Evolutionary conservation across 2,113 vertebrate species (phyloP).

Genomic region (Noturus placidus): DNA sequence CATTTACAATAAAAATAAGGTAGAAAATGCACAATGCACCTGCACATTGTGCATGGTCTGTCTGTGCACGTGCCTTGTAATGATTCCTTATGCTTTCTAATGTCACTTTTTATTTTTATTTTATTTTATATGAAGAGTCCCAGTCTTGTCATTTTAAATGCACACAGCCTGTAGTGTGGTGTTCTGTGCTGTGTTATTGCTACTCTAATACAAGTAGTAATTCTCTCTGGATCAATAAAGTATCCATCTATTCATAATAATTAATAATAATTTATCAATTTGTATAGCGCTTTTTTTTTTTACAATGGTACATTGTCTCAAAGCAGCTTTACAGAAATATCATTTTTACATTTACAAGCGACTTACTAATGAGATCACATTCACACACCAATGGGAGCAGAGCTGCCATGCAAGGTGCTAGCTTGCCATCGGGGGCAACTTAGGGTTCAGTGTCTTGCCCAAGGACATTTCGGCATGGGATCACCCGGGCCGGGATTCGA

Average conservation of each 20-base stretch:
- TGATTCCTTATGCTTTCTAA: not conserved
- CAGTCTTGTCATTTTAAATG: not conserved
- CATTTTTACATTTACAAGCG: no score
- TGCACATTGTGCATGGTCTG: not conserved
- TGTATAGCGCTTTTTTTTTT: no score
- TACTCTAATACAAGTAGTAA: not conserved
- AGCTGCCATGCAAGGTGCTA: no score
- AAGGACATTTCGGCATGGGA: no score
- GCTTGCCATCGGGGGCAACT: no score
- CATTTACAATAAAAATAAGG: not conserved
- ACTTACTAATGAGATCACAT: no score
- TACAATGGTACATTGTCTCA: no score
- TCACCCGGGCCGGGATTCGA: no score
- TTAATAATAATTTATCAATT: no score
- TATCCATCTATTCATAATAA: not conserved
- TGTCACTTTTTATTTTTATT: not conserved
- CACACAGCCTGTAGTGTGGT: not conserved
- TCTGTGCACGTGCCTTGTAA: not conserved
- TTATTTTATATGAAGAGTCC: not conserved
- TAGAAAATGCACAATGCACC: not conserved
- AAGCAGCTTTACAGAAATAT: no score
- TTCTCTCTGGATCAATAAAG: slow-evolving; percentile 3
- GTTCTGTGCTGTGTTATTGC: not conserved
- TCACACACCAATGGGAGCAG: no score
- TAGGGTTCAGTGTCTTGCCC: no score